Evolutionary conservation across 1,140 invertebrate species (phyloP).

Genomic region (Apis mellifera): Amel_HAv3.1 CM009932.2:11907501-11908000

Average conservation of each 20-base stretch:
- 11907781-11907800: slow-evolving; percentile 80
- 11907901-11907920: slow-evolving; percentile 43
- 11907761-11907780: slow-evolving; percentile 79
- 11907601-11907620: slow-evolving; percentile 76
- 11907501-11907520: slow-evolving; percentile 46
- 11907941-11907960: neutral
- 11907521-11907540: slow-evolving; percentile 20
- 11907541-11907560: slow-evolving; percentile 30
- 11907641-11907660: slow-evolving; percentile 11
- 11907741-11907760: slow-evolving; percentile 68
- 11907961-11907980: slow-evolving; percentile 20
- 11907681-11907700: neutral
- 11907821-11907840: slow-evolving; percentile 17
- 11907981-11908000: slow-evolving; percentile 2
- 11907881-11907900: slow-evolving; percentile 33
- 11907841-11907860: slow-evolving; percentile 62
- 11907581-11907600: slow-evolving; percentile 38
- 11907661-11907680: neutral
- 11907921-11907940: slow-evolving; percentile 44
- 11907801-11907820: slow-evolving; percentile 66
- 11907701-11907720: slow-evolving; percentile 45
- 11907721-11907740: slow-evolving; percentile 65
- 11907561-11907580: neutral
- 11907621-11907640: slow-evolving; percentile 61
- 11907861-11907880: neutral